Percentiles rank a stretch among this genome's conserved stretches.
Conservation (phyloP, 1,140 invertebrate species). For the Zelostemma sp. region DNA sequence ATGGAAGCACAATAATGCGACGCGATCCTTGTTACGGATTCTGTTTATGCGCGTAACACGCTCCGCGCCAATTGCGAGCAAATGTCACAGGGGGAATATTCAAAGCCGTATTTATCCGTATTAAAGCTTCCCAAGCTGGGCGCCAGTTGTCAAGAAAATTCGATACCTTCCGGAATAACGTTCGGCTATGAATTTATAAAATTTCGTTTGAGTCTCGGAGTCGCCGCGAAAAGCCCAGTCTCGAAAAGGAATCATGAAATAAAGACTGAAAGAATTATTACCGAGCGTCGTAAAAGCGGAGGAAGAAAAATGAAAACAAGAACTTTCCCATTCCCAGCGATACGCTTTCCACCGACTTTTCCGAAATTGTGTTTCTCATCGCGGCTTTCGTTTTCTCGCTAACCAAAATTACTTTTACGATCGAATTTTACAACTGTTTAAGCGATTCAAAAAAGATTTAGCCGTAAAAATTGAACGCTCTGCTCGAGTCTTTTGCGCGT, state of each 20-base stretch:
- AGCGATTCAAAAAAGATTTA: too few relatives aligned
- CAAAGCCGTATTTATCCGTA: not conserved
- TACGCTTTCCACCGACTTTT: too few relatives aligned
- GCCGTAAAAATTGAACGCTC: too few relatives aligned
- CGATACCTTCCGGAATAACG: too few relatives aligned
- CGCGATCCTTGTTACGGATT: constrained; percentile 10
- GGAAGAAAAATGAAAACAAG: constrained; percentile 9
- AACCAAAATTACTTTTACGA: too few relatives aligned
- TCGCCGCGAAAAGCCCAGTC: constrained; percentile 3
- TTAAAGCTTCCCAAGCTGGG: not conserved
- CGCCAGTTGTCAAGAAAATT: not conserved
- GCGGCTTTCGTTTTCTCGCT: too few relatives aligned
- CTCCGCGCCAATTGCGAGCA: not conserved
- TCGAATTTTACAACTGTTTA: too few relatives aligned
- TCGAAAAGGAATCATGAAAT: constrained; percentile 19
- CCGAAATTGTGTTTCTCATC: too few relatives aligned
- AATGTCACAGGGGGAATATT: constrained; percentile 1
- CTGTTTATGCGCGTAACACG: not conserved
- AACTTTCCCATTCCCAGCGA: not conserved
- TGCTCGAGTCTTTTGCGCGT: too few relatives aligned
- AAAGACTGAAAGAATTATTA: constrained; percentile 19
- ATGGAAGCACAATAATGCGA: constrained; percentile 14
- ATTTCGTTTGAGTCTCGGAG: too few relatives aligned
- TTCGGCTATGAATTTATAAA: constrained; percentile 1
- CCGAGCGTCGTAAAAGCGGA: constrained; percentile 1